phyloP scores from a whole-genome alignment of 2,888 invertebrate genomes.

The Smittia sp. region DNA sequence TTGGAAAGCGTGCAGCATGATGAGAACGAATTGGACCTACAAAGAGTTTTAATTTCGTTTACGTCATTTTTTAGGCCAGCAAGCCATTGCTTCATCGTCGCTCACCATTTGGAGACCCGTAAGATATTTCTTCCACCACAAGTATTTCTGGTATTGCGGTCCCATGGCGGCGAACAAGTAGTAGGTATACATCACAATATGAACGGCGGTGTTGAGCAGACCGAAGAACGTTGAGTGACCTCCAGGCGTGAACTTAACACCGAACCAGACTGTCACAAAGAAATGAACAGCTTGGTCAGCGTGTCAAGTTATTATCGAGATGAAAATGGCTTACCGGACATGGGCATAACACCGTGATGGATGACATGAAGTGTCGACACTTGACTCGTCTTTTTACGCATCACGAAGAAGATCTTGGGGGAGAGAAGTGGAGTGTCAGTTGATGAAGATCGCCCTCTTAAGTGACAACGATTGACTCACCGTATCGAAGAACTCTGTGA shows the following conservation, averaged over 20 bases:
- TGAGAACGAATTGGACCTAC: slow-evolving; percentile 83
- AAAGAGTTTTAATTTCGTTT: slow-evolving; percentile 42
- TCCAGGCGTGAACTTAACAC: slow-evolving; percentile 93
- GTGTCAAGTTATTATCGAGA: no score
- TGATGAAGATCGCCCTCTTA: neutral
- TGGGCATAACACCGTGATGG: slow-evolving; percentile 96
- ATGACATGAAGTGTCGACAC: slow-evolving; percentile 92
- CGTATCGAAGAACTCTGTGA: slow-evolving; percentile 94
- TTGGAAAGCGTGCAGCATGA: slow-evolving; percentile 91
- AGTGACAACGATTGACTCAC: slow-evolving; percentile 59
- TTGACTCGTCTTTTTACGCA: slow-evolving; percentile 91
- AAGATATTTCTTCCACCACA: slow-evolving; percentile 96
- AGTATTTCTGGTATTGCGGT: slow-evolving; percentile 76
- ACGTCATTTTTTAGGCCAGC: neutral
- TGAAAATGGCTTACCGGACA: slow-evolving; percentile 61
- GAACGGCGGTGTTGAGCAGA: slow-evolving; percentile 92
- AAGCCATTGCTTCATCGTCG: slow-evolving; percentile 13
- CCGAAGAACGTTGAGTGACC: slow-evolving; percentile 97
- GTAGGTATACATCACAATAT: slow-evolving; percentile 94
- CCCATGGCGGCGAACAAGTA: slow-evolving; percentile 90
- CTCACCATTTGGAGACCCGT: slow-evolving; percentile 88
- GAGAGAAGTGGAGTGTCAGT: neutral
- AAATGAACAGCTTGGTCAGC: no score
- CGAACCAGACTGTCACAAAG: slow-evolving; percentile 72
- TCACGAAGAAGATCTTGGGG: slow-evolving; percentile 82